A percentile compares a stretch with the other conserved stretches of the same genome.
Evolutionary conservation across 2,888 invertebrate genomes (phyloP).

Genomic region (Brachycybe producta): DNA sequence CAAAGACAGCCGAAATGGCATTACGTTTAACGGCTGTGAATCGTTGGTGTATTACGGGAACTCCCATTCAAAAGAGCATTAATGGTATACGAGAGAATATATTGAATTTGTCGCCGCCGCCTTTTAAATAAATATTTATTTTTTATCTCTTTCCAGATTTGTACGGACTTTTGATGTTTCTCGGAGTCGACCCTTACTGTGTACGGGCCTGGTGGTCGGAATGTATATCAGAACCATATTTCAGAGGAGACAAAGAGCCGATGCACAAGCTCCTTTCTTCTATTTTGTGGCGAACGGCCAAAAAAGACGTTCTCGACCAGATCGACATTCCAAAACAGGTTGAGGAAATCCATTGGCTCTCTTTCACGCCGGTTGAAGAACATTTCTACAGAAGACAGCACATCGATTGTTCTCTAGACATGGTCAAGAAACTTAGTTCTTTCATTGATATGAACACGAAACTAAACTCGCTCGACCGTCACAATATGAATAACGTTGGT

Average conservation of each 20-base stretch:
- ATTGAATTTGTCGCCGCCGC: background rate
- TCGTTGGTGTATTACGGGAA: slow-evolving; percentile 64
- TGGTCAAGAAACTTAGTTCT: slow-evolving; percentile 37
- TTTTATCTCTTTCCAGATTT: slow-evolving; percentile 34
- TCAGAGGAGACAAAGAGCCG: slow-evolving; percentile 36
- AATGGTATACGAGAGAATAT: slow-evolving; percentile 41
- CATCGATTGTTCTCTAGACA: slow-evolving; percentile 39
- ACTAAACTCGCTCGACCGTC: slow-evolving; percentile 35
- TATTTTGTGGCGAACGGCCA: slow-evolving; percentile 56
- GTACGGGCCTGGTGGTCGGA: slow-evolving; percentile 41
- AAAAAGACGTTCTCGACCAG: slow-evolving; percentile 51
- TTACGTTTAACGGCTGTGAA: slow-evolving; percentile 44
- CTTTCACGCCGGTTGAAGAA: slow-evolving; percentile 57
- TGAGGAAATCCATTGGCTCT: slow-evolving; percentile 44
- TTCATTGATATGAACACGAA: slow-evolving; percentile 30
- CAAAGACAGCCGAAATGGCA: slow-evolving; percentile 50
- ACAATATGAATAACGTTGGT: slow-evolving; percentile 34
- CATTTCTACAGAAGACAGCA: slow-evolving; percentile 56
- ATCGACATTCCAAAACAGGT: slow-evolving; percentile 47
- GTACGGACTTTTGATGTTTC: slow-evolving; percentile 46
- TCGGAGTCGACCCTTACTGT: slow-evolving; percentile 45
- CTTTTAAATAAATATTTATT: slow-evolving; percentile 4
- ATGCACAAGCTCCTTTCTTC: slow-evolving; percentile 42
- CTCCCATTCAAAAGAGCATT: slow-evolving; percentile 48
- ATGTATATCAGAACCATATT: slow-evolving; percentile 41